These are phyloP conservation scores for Montipora capricornis DNA, from an alignment of 64 coral and sea anemone genomes.

Conservation along the genomic window DNA sequence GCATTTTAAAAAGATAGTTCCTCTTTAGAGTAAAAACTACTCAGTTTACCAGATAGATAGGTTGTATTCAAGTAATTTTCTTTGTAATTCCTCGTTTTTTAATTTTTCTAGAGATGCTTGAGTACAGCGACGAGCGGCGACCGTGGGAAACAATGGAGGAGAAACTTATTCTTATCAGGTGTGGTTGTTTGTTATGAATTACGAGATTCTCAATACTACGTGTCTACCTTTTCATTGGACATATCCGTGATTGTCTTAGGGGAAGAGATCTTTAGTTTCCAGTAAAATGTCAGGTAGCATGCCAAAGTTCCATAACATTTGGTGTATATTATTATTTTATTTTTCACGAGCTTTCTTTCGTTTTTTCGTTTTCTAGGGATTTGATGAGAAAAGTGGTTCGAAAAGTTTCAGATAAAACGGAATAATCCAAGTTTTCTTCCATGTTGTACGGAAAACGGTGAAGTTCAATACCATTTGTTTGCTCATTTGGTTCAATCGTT, in stretches of 20 bases:
- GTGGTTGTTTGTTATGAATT: neutral
- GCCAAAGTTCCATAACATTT: too few species aligned
- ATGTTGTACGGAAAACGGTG: neutral
- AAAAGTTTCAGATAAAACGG: slow-evolving; percentile 39
- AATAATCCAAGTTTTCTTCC: neutral
- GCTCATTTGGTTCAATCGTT: neutral
- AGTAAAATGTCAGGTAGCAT: too few species aligned
- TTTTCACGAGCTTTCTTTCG: neutral
- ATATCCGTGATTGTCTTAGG: too few species aligned
- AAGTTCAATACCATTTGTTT: neutral
- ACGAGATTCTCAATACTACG: neutral
- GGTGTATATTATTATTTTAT: neutral
- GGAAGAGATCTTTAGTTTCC: too few species aligned
- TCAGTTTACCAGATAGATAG: too few species aligned
- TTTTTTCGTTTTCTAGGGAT: slow-evolving; percentile 50
- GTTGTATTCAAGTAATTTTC: neutral
- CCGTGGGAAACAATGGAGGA: slow-evolving; percentile 97
- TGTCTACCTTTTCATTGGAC: too few species aligned
- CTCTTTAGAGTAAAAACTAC: too few species aligned
- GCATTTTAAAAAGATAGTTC: too few species aligned
- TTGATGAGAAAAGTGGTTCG: slow-evolving; percentile 89
- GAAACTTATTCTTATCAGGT: slow-evolving; percentile 90
- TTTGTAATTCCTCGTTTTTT: neutral
- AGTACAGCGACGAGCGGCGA: slow-evolving; percentile 93
- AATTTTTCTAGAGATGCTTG: slow-evolving; percentile 72